A percentile compares a stretch with the other conserved stretches of the same genome.
These are phyloP conservation scores for Apis laboriosa DNA, from an alignment of 1,140 invertebrate species.

Conservation along the genomic window DNA sequence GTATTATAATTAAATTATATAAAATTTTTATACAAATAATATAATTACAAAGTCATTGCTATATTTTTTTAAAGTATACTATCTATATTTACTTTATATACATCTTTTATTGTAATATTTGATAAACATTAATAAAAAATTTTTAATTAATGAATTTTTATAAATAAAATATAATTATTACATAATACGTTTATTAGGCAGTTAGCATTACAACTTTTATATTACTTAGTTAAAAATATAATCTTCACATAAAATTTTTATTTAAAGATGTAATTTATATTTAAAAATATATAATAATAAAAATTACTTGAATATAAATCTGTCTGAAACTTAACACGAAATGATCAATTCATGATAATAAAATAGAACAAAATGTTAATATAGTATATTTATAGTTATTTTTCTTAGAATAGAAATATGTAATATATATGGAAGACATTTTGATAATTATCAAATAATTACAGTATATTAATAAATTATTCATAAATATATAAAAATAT, in stretches of 20 bases:
- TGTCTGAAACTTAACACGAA: neutral
- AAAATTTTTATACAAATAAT: neutral
- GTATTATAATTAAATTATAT: neutral
- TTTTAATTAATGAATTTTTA: neutral
- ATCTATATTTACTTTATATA: neutral
- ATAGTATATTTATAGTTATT: constrained; percentile 18
- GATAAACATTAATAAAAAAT: neutral
- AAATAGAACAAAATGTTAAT: neutral
- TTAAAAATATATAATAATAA: constrained; percentile 14
- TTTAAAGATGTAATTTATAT: neutral
- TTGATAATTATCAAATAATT: constrained; percentile 23
- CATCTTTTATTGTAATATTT: neutral
- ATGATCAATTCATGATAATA: neutral
- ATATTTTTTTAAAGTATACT: neutral
- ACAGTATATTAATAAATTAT: constrained; percentile 12
- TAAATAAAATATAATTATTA: constrained; percentile 18
- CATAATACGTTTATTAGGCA: constrained; percentile 57
- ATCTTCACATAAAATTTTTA: constrained; percentile 11
- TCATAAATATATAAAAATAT: neutral
- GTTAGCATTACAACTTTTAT: constrained; percentile 51
- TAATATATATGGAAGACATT: constrained; percentile 40
- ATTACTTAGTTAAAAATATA: constrained; percentile 3
- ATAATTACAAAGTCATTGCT: neutral
- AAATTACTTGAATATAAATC: neutral
- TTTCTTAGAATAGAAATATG: constrained; percentile 5